These are phyloP conservation scores for Galaxias olidus DNA, from an alignment of 2,797 vertebrate species.

Conservation along the genomic window DNA sequence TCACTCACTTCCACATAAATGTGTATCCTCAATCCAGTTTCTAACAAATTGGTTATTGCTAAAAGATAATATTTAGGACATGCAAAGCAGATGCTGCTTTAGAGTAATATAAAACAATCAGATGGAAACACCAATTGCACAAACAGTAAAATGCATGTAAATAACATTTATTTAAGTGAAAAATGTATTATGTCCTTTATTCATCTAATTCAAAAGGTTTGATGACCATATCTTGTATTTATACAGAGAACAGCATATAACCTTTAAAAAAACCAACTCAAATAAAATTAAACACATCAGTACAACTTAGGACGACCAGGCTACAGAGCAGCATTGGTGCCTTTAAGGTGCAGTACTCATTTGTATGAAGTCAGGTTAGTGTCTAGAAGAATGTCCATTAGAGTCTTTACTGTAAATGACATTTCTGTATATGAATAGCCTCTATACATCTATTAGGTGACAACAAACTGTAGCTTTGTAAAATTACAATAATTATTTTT, in stretches of 20 bases:
- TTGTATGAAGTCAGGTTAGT: conserved; percentile 42
- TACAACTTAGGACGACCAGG: conserved; percentile 12
- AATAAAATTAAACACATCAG: conserved; percentile 52
- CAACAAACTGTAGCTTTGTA: conserved; percentile 39
- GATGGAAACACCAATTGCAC: too few relatives aligned
- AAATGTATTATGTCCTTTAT: conserved; percentile 70
- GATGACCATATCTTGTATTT: conserved; percentile 60
- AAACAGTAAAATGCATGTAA: too few relatives aligned
- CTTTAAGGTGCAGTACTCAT: conserved; percentile 4
- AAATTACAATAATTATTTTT: conserved; percentile 57
- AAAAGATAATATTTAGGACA: too few relatives aligned
- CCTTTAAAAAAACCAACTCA: background rate
- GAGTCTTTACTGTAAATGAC: conserved; percentile 35
- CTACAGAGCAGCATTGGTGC: background rate
- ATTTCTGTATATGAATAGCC: background rate
- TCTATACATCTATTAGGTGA: background rate
- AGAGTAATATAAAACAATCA: too few relatives aligned
- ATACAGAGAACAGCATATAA: conserved; percentile 16
- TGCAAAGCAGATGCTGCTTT: too few relatives aligned
- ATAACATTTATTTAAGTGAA: conserved; percentile 76
- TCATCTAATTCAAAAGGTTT: conserved; percentile 61
- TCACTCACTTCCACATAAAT: too few relatives aligned
- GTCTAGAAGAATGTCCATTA: conserved; percentile 55
- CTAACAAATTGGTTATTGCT: too few relatives aligned
- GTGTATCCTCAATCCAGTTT: too few relatives aligned